Conservation (phyloP, 2,797 vertebrate species). For the Arvicola amphibius region DNA sequence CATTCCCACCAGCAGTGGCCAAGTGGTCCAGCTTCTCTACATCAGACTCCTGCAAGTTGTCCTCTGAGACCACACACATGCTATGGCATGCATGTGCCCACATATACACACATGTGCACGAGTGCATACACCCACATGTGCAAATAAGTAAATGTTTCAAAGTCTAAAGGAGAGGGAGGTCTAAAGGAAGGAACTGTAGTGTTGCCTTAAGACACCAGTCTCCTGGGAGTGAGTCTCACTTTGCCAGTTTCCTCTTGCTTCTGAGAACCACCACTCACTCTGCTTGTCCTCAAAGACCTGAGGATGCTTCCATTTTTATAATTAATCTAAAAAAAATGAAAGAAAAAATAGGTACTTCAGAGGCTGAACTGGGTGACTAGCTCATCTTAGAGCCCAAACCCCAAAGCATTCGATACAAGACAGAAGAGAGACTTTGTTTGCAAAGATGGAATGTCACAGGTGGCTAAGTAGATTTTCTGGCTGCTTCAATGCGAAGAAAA, state of each 20-base stretch:
- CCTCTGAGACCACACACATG: not conserved
- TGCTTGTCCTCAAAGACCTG: not conserved
- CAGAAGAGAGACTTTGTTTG: not conserved
- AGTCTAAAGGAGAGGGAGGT: not conserved
- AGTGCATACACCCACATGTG: too few relatives aligned
- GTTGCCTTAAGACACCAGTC: not conserved
- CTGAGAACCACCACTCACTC: not conserved
- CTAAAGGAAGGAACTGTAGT: not conserved
- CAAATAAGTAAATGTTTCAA: not conserved
- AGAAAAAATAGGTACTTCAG: not conserved
- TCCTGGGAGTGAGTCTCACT: too few relatives aligned
- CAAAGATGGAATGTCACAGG: not conserved
- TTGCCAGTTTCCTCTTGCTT: not conserved
- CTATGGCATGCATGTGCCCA: too few relatives aligned
- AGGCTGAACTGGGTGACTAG: not conserved
- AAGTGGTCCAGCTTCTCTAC: not conserved
- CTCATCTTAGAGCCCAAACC: not conserved
- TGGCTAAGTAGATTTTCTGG: not conserved
- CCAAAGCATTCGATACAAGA: not conserved
- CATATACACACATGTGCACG: not conserved
- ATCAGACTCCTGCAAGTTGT: not conserved
- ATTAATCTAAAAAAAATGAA: not conserved
- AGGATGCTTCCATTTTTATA: not conserved
- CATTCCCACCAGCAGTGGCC: not conserved
- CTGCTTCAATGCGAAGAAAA: constrained; percentile 13